Evolutionary conservation across 2,113 vertebrate genomes (phyloP).

Genomic region (Jaculus jaculus): DNA sequence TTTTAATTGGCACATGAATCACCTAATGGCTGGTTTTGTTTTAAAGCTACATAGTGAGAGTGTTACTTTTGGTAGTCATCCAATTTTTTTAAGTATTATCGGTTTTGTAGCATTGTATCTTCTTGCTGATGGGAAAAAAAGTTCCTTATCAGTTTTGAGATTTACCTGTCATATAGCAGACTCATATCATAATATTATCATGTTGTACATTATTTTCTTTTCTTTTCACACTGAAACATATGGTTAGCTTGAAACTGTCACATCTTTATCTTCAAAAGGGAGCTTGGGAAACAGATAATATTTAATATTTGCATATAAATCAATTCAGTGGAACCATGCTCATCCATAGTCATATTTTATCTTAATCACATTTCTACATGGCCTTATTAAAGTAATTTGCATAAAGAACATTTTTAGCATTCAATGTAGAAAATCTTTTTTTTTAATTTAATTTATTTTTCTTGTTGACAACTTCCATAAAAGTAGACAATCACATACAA

Average conservation of each 20-base stretch:
- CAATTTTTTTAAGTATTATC: not conserved
- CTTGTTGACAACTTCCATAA: too few species aligned
- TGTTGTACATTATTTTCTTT: not conserved
- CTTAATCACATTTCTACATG: conserved; percentile 34
- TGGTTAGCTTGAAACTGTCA: not conserved
- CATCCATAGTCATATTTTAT: conserved; percentile 51
- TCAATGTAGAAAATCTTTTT: conserved; percentile 3
- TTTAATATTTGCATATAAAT: not conserved
- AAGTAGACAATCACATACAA: too few species aligned
- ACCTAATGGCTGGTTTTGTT: not conserved
- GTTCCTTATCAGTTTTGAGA: not conserved
- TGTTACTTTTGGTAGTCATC: not conserved
- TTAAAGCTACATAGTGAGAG: not conserved
- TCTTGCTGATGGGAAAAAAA: not conserved
- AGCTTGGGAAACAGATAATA: not conserved
- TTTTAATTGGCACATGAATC: not conserved
- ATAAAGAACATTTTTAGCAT: conserved; percentile 17
- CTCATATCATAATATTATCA: not conserved
- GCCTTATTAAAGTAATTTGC: conserved; percentile 36
- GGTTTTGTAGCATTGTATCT: not conserved
- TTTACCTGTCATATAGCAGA: not conserved
- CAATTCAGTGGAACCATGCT: not conserved
- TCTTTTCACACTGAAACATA: not conserved
- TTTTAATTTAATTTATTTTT: too few species aligned
- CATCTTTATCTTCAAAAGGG: not conserved